These are phyloP conservation scores for Oenanthe melanoleuca DNA, from an alignment of 2,113 vertebrate species.

Conservation along the genomic window DNA sequence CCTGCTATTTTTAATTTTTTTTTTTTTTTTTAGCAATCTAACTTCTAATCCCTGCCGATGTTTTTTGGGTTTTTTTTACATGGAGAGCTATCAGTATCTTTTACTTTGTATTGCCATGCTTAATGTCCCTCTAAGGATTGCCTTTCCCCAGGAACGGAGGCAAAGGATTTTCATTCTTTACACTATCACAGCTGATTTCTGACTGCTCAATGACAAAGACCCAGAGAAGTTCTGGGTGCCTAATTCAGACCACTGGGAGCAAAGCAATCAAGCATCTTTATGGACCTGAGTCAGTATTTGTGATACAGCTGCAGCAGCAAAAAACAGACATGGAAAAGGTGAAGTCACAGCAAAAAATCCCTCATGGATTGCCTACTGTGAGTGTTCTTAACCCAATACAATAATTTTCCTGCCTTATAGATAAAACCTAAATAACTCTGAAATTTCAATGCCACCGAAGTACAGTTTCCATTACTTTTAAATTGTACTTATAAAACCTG, in stretches of 20 bases:
- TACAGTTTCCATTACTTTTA: slow-evolving; percentile 37
- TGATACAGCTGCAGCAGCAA: neutral
- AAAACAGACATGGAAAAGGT: neutral
- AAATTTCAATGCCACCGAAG: slow-evolving; percentile 22
- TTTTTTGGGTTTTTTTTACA: fast-evolving
- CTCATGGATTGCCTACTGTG: neutral
- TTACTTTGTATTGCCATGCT: neutral
- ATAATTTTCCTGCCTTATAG: neutral
- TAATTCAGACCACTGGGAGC: fast-evolving
- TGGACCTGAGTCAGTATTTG: neutral
- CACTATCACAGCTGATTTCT: neutral
- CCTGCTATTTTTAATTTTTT: neutral
- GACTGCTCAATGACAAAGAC: neutral
- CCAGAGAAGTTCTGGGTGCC: neutral
- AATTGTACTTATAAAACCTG: slow-evolving; percentile 31
- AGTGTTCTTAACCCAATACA: neutral
- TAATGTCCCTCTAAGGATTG: neutral
- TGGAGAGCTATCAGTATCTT: neutral
- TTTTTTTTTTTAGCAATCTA: neutral
- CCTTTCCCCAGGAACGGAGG: neutral
- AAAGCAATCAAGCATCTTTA: neutral
- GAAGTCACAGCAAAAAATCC: neutral
- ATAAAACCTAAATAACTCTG: slow-evolving; percentile 24
- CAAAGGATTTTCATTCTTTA: neutral
- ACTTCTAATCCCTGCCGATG: neutral